phyloP scores from a whole-genome alignment of 2,888 invertebrate genomes.

The Apodemia zela region DNA sequence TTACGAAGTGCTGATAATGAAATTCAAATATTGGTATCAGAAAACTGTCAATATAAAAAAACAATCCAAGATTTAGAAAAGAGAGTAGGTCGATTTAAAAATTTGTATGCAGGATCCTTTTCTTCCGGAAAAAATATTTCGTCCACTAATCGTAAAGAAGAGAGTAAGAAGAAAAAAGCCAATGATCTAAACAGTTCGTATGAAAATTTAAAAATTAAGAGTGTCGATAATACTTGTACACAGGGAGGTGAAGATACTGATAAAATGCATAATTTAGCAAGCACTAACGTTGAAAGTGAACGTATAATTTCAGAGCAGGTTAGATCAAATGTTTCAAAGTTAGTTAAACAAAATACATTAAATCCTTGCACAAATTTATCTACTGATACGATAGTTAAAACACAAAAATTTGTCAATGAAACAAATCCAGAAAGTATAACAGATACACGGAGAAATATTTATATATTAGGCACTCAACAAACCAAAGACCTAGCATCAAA shows the following conservation, averaged over 20 bases:
- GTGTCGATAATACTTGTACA: background rate
- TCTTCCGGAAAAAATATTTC: background rate
- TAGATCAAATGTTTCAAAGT: no score
- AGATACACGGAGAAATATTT: background rate
- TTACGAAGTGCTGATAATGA: background rate
- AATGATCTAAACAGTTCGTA: background rate
- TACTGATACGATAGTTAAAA: no score
- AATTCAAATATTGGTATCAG: background rate
- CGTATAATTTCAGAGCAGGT: no score
- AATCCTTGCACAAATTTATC: no score
- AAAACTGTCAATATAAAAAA: conserved; percentile 2
- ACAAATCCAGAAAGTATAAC: background rate
- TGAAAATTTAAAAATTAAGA: background rate
- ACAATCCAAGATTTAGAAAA: background rate
- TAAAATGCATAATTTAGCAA: background rate
- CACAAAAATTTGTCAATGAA: background rate
- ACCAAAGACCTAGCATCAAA: background rate
- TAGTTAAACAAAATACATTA: no score
- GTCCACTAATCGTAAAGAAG: background rate
- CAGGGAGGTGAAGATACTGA: background rate
- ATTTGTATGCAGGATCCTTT: background rate
- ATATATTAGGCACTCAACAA: background rate
- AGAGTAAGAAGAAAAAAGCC: background rate
- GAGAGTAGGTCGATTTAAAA: background rate
- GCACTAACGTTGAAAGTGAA: background rate